Evolutionary conservation across 1,140 invertebrate genomes (phyloP), one percentile per base, ranked within the genome.

Genomic region (Manduca sexta): DNA sequence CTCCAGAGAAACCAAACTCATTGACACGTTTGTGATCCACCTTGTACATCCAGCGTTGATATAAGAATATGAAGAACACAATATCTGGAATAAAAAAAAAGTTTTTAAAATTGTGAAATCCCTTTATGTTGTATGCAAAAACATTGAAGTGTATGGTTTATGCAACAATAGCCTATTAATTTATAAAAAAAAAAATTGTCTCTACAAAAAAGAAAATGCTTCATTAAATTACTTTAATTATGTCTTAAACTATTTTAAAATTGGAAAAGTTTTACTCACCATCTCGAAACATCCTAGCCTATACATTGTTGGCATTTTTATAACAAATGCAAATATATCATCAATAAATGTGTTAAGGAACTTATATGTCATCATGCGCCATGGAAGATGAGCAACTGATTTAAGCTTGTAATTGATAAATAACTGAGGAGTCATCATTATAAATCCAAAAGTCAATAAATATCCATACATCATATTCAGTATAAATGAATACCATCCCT

Each of bases 271-370:
- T 40, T 43, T 61, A 79, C 88, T 86, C 81, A 93, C 92, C 95
- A 89, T 99, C 97, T 79, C 98, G 85, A 99, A 97, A 87, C 98
- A 99, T 11, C 98, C 97, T 52, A 96, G 75, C 52, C 94, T 88
- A 75, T 99, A 99, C 89, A 99, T 93, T 0, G 95, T 99, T 30
- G 98, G 98, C 98, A 99, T 99, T 87, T 98, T 98, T 56, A 99
- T 99, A 47, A 99, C 96, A 90, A 99, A 99, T 49, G 98, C 98
- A 89, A 99, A 99, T 60, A 99, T 97, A 86, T 99, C 98, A 88
- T 99, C 98, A 70, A 99, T 99, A 75, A 99, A 99, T 2, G 98
- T 99, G 80, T 99, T 99, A n/a, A 99, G 90, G 77, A 98, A 99
- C 89, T 99, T 99, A 74, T 99, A 99, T 10, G 97, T 98, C 90